Evolutionary conservation across 1,140 invertebrate species (phyloP).

Genomic region (Maniola jurtina): DNA sequence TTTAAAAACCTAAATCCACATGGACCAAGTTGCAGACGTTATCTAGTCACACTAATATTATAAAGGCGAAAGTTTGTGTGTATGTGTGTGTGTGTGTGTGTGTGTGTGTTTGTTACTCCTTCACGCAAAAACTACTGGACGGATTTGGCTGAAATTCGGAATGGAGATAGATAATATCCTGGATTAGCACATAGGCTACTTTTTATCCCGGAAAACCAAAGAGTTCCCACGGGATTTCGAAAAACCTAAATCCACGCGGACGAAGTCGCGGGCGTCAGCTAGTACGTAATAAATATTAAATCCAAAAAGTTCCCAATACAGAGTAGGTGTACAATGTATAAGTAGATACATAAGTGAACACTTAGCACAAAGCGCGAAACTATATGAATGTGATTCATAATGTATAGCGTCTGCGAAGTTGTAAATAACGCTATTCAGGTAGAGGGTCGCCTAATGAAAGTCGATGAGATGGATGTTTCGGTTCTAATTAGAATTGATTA

Average conservation of each 20-base stretch:
- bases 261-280: neutral
- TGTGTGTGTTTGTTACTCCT: no score
- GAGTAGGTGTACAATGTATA: neutral
- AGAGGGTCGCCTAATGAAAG: conserved; percentile 60
- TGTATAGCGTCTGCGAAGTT: conserved; percentile 42
- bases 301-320: neutral
- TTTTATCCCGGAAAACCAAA: no score
- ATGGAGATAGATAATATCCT: no score
- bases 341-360: neutral
- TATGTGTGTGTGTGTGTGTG: no score
- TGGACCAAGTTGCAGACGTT: no score
- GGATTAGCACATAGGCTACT: no score
- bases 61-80: no score
- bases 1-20: no score
- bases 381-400: conserved; percentile 1
- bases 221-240: no score
- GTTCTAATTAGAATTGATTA: conserved; percentile 63
- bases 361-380: neutral
- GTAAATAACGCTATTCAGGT: conserved; percentile 51
- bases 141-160: no score
- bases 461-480: conserved; percentile 62
- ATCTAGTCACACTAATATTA: no score
- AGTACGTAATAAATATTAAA: neutral
- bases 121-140: no score
- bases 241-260: neutral